A percentile compares a stretch with the other conserved stretches of the same genome.
These are phyloP conservation scores for Lucinisca nassula DNA, from an alignment of 2,888 invertebrate species.

Conservation along the genomic window DNA sequence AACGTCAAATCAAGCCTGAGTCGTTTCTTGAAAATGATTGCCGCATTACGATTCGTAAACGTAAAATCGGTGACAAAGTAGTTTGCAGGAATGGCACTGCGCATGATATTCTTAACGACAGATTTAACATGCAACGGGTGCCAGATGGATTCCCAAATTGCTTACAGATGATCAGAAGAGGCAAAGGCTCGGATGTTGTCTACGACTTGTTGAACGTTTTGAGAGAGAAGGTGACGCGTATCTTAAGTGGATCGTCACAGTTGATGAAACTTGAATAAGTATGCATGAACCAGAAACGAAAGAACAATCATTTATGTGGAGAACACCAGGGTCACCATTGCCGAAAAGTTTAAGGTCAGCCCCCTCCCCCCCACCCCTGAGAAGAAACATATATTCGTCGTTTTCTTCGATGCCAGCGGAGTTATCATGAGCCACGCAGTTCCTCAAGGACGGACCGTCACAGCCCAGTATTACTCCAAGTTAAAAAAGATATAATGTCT, in stretches of 20 bases:
- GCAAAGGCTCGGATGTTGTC: background rate
- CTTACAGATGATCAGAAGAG: background rate
- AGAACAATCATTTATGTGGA: constrained; percentile 24
- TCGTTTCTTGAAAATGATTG: no score
- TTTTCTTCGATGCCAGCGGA: background rate
- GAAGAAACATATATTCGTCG: background rate
- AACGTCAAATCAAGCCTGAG: no score
- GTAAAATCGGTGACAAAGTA: no score
- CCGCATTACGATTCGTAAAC: no score
- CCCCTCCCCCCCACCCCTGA: no score
- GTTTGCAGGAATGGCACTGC: background rate
- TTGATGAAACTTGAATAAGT: constrained; percentile 45
- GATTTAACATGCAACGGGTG: no score
- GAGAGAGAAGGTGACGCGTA: background rate
- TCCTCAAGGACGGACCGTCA: background rate
- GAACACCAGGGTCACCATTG: constrained; percentile 21
- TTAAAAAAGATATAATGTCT: no score
- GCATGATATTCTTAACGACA: no score
- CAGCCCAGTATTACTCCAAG: background rate
- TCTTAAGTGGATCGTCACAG: constrained; percentile 34
- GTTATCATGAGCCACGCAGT: background rate
- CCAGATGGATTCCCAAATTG: background rate
- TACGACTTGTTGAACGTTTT: background rate
- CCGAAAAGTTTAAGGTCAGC: constrained; percentile 2
- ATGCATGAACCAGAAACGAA: constrained; percentile 41